Evolutionary conservation across 2,797 vertebrate genomes (phyloP), one percentile per base, ranked within the genome.

Genomic region (Rachycentron canadum): DNA sequence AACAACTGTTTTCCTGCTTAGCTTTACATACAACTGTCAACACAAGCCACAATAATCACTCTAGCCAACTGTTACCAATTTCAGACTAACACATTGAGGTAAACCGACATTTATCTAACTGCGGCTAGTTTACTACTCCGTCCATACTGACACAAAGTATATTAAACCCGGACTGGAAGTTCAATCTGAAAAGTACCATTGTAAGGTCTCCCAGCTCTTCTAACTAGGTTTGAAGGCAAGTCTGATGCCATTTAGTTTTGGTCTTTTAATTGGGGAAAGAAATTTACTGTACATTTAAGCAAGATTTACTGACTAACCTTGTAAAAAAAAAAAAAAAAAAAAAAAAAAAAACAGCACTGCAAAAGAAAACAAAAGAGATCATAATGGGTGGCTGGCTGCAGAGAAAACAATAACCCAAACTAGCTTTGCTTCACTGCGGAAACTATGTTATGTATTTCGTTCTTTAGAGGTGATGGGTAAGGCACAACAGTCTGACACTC

Each of bases 371-470:
- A 41, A 52, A 11, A 21, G 2, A 9, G 16, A 45, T n/a, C 7
- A 12, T 13, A 13, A 8, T 3, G 25, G 61, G 59, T 7, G 26
- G 16, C 7, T 45, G 34, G 41, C 52, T 26, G 40, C 32, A 66
- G 25, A 40, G 34, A 56, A 53, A 77, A 40, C 34, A n/a, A 52
- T 43, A 70, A 38, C 19, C 34, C 26, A 76, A 61, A 41, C 61
- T 32, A 62, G 23, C 34, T 41, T 61, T 70, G 17, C 32, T 63
- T 72, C 26, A 36, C 55, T 26, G 7, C 2, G 38, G 65, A 61
- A 72, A 73, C 66, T 73, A 59, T 52, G 41, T 45, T 26, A 57
- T 60, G 41, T 71, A 67, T 50, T 62, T 52, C 53, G 41, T 60
- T 69, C 7, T 74, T 66, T 36, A 30, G 43, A 43, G 1, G 40